These are phyloP conservation scores for Pollachius pollachius DNA, from an alignment of 2,113 vertebrate genomes.

Conservation along the genomic window DNA sequence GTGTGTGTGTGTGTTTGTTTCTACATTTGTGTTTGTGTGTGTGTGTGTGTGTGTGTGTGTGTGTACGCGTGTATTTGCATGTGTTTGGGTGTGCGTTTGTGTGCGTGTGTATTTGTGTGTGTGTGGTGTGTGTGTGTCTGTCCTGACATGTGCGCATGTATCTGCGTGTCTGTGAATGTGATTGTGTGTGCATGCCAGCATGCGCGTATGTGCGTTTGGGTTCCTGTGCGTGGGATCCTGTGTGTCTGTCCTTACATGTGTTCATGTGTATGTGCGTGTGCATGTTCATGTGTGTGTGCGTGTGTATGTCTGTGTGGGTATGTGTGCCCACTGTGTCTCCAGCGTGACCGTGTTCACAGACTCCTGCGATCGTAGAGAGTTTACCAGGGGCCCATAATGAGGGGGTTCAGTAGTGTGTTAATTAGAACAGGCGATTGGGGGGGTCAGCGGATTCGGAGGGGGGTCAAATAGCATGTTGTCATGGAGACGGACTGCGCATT, in stretches of 20 bases:
- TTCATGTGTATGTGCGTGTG: not conserved
- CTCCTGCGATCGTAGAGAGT: not conserved
- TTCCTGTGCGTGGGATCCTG: not conserved
- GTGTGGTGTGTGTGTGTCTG: too few relatives aligned
- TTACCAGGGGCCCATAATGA: conserved; percentile 9
- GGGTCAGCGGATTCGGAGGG: not conserved
- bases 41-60: not conserved
- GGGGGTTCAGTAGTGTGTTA: conserved; percentile 25
- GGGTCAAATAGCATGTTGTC: conserved; percentile 26
- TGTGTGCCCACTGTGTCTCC: not conserved
- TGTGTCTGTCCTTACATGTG: not conserved
- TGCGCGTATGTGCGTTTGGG: not conserved
- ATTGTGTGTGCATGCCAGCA: too few relatives aligned
- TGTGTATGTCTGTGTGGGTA: not conserved
- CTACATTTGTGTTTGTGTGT: not conserved
- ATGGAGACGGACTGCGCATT: not conserved
- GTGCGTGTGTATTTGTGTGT: too few relatives aligned
- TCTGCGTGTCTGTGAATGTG: too few relatives aligned
- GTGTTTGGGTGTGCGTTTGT: too few relatives aligned
- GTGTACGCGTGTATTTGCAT: not conserved
- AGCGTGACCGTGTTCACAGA: conserved; percentile 13
- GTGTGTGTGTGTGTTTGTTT: not conserved
- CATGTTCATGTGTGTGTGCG: not conserved
- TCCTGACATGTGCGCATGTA: too few relatives aligned
- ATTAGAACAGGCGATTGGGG: conserved; percentile 24